These are phyloP conservation scores for Physella acuta DNA, from an alignment of 1,140 invertebrate genomes.

Conservation along the genomic window DNA sequence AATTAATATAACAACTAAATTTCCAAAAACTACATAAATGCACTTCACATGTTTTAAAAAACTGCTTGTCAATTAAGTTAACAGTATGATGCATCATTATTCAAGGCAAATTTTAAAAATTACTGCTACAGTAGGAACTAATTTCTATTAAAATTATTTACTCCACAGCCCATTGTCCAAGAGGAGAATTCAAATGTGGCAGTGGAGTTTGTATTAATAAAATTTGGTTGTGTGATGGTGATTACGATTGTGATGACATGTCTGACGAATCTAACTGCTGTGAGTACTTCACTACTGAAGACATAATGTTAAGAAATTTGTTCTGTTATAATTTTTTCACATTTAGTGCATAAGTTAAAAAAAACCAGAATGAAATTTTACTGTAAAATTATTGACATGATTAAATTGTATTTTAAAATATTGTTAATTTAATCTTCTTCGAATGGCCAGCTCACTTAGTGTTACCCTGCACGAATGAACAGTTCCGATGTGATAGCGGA, in stretches of 20 bases:
- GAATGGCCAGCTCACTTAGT: no score
- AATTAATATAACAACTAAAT: no score
- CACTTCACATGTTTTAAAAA: no score
- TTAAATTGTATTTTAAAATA: not conserved
- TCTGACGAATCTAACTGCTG: constrained; percentile 50
- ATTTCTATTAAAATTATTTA: no score
- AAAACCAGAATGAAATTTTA: no score
- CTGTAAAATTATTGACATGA: not conserved
- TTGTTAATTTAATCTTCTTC: no score
- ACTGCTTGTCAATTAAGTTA: not conserved
- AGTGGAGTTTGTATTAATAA: constrained; percentile 50
- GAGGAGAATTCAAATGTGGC: constrained; percentile 52
- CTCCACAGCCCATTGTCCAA: constrained; percentile 34
- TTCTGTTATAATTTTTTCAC: not conserved
- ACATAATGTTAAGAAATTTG: no score
- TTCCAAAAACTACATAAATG: no score
- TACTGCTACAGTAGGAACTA: no score
- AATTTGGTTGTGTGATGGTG: constrained; percentile 48
- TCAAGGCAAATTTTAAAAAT: no score
- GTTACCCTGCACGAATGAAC: constrained; percentile 31
- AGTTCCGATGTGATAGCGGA: constrained; percentile 53
- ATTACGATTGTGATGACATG: constrained; percentile 51
- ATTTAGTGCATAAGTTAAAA: not conserved
- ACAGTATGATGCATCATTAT: not conserved
- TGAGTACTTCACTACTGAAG: no score